These are phyloP conservation scores for Mesocricetus auratus DNA, from an alignment of 2,113 vertebrate genomes.

Conservation along the genomic window DNA sequence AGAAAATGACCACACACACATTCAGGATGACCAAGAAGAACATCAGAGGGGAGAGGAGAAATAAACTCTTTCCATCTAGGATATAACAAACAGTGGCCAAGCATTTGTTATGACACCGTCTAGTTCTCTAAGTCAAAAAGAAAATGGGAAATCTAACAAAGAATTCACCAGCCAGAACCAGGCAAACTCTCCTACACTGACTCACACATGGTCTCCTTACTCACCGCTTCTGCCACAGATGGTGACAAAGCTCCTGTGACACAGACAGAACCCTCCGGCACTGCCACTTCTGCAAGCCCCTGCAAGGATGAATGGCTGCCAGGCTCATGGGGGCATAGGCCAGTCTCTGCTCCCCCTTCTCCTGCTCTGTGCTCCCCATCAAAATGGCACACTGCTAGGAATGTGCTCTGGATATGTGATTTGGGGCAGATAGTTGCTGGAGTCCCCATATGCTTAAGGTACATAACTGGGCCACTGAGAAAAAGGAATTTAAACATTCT, in stretches of 20 bases:
- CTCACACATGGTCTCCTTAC: constrained; percentile 56
- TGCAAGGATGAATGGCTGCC: constrained; percentile 1
- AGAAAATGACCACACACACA: not conserved
- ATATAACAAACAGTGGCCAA: not conserved
- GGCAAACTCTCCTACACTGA: constrained; percentile 50
- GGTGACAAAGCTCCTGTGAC: constrained; percentile 64
- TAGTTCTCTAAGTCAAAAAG: constrained; percentile 55
- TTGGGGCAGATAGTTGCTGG: constrained; percentile 80
- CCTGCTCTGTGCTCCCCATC: not conserved
- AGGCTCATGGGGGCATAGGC: not conserved
- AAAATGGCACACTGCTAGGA: constrained; percentile 64
- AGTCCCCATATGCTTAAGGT: constrained; percentile 79
- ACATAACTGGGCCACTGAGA: constrained; percentile 83
- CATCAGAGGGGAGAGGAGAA: not conserved
- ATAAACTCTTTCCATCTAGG: not conserved
- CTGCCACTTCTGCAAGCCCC: constrained; percentile 31
- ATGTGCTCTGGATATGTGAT: constrained; percentile 60
- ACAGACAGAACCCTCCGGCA: not conserved
- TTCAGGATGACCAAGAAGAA: not conserved
- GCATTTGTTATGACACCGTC: constrained; percentile 47
- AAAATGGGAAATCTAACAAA: constrained; percentile 59
- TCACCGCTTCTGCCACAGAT: constrained; percentile 61
- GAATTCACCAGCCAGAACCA: constrained; percentile 69
- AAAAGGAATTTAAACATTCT: constrained; percentile 81
- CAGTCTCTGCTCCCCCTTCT: not conserved